Evolutionary conservation across 2,888 invertebrate genomes (phyloP).

Genomic region (Tetragonisca angustula): DNA sequence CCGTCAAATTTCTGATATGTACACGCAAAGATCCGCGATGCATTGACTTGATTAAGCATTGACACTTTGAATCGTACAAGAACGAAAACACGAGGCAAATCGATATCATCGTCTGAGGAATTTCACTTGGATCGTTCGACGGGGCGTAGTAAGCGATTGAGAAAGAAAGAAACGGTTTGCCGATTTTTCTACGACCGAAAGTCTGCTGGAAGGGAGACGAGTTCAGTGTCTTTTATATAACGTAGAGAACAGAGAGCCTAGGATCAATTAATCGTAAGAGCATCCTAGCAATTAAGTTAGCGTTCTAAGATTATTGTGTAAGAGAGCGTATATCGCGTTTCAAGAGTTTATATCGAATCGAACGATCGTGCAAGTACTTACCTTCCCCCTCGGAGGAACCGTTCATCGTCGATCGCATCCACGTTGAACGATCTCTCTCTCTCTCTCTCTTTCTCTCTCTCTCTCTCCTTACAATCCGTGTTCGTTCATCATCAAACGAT

Average conservation of each 20-base stretch:
- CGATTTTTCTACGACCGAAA: constrained; percentile 42
- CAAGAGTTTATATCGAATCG: constrained; percentile 13
- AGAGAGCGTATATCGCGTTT: not conserved
- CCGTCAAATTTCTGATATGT: too few species aligned
- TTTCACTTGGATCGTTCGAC: not conserved
- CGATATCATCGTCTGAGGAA: not conserved
- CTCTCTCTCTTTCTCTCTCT: not conserved
- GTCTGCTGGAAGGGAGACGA: constrained; percentile 14
- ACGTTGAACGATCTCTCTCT: constrained; percentile 1
- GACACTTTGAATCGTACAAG: too few species aligned
- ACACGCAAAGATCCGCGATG: too few species aligned
- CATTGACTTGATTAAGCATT: too few species aligned
- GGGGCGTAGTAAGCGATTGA: not conserved
- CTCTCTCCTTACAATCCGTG: too few species aligned
- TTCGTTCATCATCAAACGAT: constrained; percentile 5
- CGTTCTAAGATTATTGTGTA: constrained; percentile 18
- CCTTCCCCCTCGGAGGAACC: not conserved
- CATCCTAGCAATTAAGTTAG: constrained; percentile 42
- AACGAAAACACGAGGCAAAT: too few species aligned
- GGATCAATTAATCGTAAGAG: constrained; percentile 38
- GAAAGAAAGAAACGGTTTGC: not conserved
- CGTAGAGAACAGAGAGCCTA: constrained; percentile 17
- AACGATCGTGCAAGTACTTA: constrained; percentile 29
- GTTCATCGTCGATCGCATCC: not conserved
- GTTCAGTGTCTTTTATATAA: constrained; percentile 67